Evolutionary conservation across 1,140 invertebrate genomes (phyloP).

Genomic region (Drosophila tani): DNA sequence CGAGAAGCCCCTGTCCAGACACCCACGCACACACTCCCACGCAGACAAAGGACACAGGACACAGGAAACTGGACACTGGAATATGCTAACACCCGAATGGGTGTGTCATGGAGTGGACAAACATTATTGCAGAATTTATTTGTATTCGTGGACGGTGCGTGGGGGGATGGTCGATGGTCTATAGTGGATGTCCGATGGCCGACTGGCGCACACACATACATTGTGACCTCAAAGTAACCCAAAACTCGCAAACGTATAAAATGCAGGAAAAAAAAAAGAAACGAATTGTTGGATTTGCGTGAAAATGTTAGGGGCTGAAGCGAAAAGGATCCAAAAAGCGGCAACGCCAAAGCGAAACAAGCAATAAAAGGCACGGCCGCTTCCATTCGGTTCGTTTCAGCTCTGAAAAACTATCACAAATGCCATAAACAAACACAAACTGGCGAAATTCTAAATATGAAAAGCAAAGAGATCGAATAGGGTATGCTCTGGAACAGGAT

Average conservation of each 20-base stretch:
- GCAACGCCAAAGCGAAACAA: conserved; percentile 53
- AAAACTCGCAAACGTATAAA: conserved; percentile 72
- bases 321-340: conserved; percentile 23
- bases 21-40: neutral
- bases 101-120: conserved; percentile 71
- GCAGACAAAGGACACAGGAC: conserved; percentile 20
- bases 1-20: conserved; percentile 9
- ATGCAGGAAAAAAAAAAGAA: conserved; percentile 35
- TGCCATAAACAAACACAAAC: conserved; percentile 43
- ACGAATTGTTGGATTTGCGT: conserved; percentile 42
- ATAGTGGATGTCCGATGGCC: conserved; percentile 5
- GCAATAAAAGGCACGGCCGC: conserved; percentile 71
- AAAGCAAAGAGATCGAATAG: conserved; percentile 10
- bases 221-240: conserved; percentile 73
- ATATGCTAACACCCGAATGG: conserved; percentile 55
- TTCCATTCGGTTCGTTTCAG: conserved; percentile 58
- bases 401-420: conserved; percentile 68
- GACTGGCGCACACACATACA: conserved; percentile 22
- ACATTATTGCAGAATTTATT: conserved; percentile 75
- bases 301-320: conserved; percentile 29
- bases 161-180: neutral
- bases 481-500: conserved; percentile 15
- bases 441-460: conserved; percentile 31
- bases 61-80: conserved; percentile 29
- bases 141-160: conserved; percentile 57